Base-by-base conservation (phyloP, 2,113 vertebrate genomes). In the Poeciliopsis retropinna region DNA sequence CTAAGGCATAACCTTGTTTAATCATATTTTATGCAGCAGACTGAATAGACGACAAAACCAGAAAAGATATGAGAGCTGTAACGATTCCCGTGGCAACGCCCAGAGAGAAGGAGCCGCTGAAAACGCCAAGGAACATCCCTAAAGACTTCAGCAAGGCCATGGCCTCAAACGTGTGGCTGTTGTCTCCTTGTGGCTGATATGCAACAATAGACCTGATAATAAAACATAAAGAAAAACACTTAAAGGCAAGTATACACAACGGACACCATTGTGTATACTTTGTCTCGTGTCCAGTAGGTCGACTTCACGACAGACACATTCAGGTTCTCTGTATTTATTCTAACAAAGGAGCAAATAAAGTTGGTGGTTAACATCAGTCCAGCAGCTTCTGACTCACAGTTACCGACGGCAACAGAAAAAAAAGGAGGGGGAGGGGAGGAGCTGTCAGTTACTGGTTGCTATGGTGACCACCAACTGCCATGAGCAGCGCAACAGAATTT, bases 51-150 rank as follows among this genome's bases (percentile, higher is more conserved):
- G 27, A 47, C 4, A n/a, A 30, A 44, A 62, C 34, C 51, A 60
- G 32, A 88, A 96, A 99, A 93, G 98, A 99, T 99, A 99, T 99
- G 87, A 99, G 95, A 78, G 98, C 97, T 3, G 98, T 99, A 83
- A 99, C 94, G 61, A 98, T 91, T 80, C 97, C 98, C 0, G 97
- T 99, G 73, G 96, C 97, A 71, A 97, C 96, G 72, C 98, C 98
- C 85, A 99, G 96, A 2, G 97, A 95, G 54, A 99, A 99, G 5
- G 98, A 99, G 73, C 98, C 98, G 77, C 98, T 99, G 95, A 99
- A 99, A 88, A 99, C 96, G 14, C 98, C 98, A 61, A 99, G 94
- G 89, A 99, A 99, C 78, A 99, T 92, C 51, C 98, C 97, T 0
- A 99, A 96, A 14, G 96, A 98, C 84, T 99, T 99, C 62, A 99